Evolutionary conservation across 2,888 invertebrate genomes (phyloP), one percentile per base, ranked within the genome.

Genomic region (Epiperipatus broadwayi): DNA sequence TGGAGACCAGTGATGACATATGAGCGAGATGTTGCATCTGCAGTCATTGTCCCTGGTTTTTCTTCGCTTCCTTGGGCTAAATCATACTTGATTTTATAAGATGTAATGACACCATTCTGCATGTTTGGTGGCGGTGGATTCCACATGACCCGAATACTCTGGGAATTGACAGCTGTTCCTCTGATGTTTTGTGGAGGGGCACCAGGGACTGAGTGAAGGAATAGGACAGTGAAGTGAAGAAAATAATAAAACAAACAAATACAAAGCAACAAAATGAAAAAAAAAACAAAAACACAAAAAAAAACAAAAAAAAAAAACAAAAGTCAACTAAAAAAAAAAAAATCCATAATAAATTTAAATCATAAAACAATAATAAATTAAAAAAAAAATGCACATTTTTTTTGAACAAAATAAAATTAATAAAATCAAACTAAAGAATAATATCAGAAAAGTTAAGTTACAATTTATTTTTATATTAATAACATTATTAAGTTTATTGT

Each of bases 181-280:
- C 73, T 74, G 64, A 93, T 83, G 69, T 87, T 83, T 70, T 76
- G 77, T 56, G 93, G 93, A 54, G 93, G 84, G 56, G 85, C 87
- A 65, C 84, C 84, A 58, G 93, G 93, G 69, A 87, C 93, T 93
- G 51, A 37, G 42, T 34, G 47, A 14, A 28, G 45, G 38, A 21
- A 41, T 28, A 31, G 37, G 35, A 21, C 39, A 28, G 29, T 41
- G 14, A 43, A n/a, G 18, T 14, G 29, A 18, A 22, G 43, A 25
- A 7, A 21, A 41, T 34, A 31, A 41, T 30, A 18, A 22, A 42
- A 29, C 2, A 28, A 41, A 40, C 22, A 19, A 27, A 33, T 22
- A 8, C 14, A 8, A 41, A 19, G 20, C 19, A 43, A 31, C n/a
- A 21, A 14, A 36, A 16, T 12, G 38, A 41, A 4, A 8, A 33